phyloP scores from a whole-genome alignment of 2,888 invertebrate genomes.

The Eilema depressum region DNA sequence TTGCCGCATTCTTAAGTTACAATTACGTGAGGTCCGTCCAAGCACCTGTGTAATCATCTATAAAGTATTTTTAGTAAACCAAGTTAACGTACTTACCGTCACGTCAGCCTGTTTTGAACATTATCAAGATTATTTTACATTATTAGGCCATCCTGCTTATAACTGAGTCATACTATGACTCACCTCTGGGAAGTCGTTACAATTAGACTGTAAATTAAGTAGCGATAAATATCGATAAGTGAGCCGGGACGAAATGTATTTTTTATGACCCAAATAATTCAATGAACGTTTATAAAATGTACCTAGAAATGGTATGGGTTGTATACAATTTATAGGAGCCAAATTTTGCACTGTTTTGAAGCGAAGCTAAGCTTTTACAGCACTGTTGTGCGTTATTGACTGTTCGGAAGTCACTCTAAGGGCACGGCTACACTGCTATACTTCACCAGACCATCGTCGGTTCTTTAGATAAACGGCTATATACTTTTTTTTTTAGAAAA shows the following conservation, averaged over 20 bases:
- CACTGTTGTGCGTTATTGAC: background rate
- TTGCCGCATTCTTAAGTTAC: too few species aligned
- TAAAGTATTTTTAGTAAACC: background rate
- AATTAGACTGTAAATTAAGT: background rate
- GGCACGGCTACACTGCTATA: too few species aligned
- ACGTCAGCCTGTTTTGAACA: background rate
- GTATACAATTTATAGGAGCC: too few species aligned
- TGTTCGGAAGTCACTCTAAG: background rate
- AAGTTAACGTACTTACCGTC: background rate
- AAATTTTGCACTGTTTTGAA: background rate
- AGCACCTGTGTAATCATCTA: background rate
- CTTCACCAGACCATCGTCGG: too few species aligned
- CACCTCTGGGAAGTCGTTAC: background rate
- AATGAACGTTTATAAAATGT: background rate
- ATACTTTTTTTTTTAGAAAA: too few species aligned
- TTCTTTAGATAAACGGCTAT: too few species aligned
- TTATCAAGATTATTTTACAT: too few species aligned
- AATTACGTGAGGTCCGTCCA: background rate
- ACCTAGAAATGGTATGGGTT: background rate
- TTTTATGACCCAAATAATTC: background rate
- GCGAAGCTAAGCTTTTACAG: background rate
- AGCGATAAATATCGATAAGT: background rate
- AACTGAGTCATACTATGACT: background rate
- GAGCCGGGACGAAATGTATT: too few species aligned
- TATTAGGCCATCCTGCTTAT: background rate